These are phyloP conservation scores for Lamproptera curius DNA, from an alignment of 2,888 invertebrate genomes.

Conservation along the genomic window DNA sequence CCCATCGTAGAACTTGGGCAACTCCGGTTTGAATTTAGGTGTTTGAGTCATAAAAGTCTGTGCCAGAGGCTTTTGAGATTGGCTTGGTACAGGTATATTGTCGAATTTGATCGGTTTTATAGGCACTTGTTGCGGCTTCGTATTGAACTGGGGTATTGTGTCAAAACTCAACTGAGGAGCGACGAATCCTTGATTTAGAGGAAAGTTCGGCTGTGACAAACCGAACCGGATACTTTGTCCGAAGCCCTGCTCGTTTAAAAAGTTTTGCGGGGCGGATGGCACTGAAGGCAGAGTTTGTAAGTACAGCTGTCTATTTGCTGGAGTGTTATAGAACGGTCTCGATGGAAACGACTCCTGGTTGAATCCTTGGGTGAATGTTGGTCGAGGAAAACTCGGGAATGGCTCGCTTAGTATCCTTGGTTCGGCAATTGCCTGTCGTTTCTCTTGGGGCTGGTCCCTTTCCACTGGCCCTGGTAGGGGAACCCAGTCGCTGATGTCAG, in stretches of 20 bases:
- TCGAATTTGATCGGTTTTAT: slow-evolving; percentile 52
- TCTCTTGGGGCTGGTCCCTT: slow-evolving; percentile 47
- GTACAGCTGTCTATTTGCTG: slow-evolving; percentile 57
- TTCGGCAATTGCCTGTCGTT: slow-evolving; percentile 66
- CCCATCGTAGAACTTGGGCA: slow-evolving; percentile 63
- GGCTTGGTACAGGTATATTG: slow-evolving; percentile 36
- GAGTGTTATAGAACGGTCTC: slow-evolving; percentile 51
- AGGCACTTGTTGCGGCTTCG: slow-evolving; percentile 38
- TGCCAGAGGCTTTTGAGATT: slow-evolving; percentile 37
- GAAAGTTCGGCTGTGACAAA: slow-evolving; percentile 58
- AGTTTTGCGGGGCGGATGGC: slow-evolving; percentile 69
- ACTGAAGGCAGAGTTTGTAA: slow-evolving; percentile 59
- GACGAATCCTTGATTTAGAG: slow-evolving; percentile 60
- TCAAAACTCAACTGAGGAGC: slow-evolving; percentile 58
- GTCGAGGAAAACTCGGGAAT: slow-evolving; percentile 44
- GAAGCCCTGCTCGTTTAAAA: slow-evolving; percentile 62
- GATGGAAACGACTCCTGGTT: slow-evolving; percentile 53
- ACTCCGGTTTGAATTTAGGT: slow-evolving; percentile 42
- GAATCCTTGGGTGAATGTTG: slow-evolving; percentile 44
- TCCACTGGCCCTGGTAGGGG: slow-evolving; percentile 57
- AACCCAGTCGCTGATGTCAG: slow-evolving; percentile 70
- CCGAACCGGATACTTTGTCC: slow-evolving; percentile 64
- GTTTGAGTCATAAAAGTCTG: slow-evolving; percentile 48
- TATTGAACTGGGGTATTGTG: slow-evolving; percentile 42
- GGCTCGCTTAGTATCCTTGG: slow-evolving; percentile 68